These are phyloP conservation scores for Pseudoatta argentina DNA, from an alignment of 1,140 invertebrate genomes.

Conservation along the genomic window DNA sequence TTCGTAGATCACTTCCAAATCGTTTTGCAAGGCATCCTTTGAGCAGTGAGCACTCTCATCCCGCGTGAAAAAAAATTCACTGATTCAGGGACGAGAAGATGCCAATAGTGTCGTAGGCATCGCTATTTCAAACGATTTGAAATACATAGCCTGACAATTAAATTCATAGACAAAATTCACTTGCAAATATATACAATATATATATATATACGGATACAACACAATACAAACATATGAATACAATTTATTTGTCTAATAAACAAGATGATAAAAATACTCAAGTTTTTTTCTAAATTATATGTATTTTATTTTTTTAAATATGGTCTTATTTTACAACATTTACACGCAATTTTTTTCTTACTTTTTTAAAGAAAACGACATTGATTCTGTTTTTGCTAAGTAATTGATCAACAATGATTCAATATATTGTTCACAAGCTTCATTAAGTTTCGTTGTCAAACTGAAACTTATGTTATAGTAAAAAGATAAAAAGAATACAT, in stretches of 20 bases:
- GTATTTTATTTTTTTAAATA: not conserved
- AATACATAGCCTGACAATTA: constrained; percentile 52
- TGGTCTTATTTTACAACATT: not conserved
- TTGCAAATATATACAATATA: not conserved
- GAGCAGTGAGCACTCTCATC: constrained; percentile 61
- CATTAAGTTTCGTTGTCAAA: not conserved
- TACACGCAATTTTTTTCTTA: not conserved
- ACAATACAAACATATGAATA: not conserved
- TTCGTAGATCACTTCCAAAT: constrained; percentile 73
- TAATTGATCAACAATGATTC: not conserved
- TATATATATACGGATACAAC: no score
- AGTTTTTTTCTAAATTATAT: not conserved
- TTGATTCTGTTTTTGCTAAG: not conserved
- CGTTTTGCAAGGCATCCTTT: constrained; percentile 75
- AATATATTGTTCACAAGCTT: not conserved
- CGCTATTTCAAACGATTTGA: constrained; percentile 70
- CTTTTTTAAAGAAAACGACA: not conserved
- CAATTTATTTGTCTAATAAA: not conserved
- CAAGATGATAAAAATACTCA: not conserved
- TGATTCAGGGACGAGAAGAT: constrained; percentile 28
- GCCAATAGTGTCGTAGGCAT: constrained; percentile 7
- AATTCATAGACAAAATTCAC: not conserved
- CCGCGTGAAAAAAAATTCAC: constrained; percentile 38
- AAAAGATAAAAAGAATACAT: constrained; percentile 23
- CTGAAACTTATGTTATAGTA: not conserved